A percentile compares a stretch with the other conserved stretches of the same genome.
phyloP scores from a whole-genome alignment of 2,797 vertebrate species.

The Danionella dracula region DNA sequence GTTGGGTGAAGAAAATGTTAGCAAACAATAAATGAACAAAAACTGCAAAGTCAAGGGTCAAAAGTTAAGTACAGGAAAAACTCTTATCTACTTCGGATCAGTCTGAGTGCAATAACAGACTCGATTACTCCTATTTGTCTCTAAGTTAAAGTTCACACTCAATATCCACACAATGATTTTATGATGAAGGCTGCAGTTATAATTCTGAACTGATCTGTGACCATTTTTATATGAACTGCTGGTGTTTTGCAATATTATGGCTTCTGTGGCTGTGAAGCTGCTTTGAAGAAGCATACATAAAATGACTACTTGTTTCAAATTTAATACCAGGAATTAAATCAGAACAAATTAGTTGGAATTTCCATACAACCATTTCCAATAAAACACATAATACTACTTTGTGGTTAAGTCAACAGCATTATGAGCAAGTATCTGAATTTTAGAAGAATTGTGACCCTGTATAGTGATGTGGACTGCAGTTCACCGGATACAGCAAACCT shows the following conservation, averaged over 20 bases:
- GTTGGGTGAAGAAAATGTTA: conserved; percentile 9
- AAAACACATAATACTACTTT: no score
- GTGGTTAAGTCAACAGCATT: background rate
- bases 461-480: background rate
- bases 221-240: no score
- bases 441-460: conserved; percentile 50
- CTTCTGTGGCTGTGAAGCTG: no score
- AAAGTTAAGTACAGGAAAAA: conserved; percentile 2
- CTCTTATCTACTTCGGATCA: conserved; percentile 16
- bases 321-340: no score
- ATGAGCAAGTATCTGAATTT: conserved; percentile 1
- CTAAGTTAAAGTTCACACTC: conserved; percentile 16
- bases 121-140: background rate
- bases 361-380: no score
- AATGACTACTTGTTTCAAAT: no score
- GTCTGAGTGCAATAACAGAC: background rate
- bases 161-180: conserved; percentile 2
- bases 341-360: no score
- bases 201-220: no score
- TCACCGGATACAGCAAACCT: background rate
- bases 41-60: background rate
- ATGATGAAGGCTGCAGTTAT: conserved; percentile 1
- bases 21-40: background rate
- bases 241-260: no score
- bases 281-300: no score